phyloP scores from a whole-genome alignment of 1,140 invertebrate species.

The Phymastichus coffea region DNA sequence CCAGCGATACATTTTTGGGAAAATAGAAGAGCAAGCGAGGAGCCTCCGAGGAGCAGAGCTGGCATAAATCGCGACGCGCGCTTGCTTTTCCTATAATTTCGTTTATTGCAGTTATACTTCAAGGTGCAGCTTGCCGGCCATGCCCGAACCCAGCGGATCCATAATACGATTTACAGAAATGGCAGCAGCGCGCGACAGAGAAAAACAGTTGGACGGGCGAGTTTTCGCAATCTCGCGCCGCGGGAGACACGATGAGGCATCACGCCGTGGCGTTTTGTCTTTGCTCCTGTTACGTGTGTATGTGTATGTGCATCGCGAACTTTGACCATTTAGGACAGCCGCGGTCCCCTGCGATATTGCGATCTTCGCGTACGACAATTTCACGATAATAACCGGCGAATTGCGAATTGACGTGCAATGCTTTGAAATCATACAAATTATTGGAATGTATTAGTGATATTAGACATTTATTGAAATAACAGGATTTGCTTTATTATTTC shows the following conservation, averaged over 20 bases:
- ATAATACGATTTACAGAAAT: no score
- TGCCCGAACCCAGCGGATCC: no score
- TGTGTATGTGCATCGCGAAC: constrained; percentile 34
- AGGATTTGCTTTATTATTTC: no score
- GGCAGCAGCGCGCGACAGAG: constrained; percentile 49
- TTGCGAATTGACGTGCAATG: no score
- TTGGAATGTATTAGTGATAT: no score
- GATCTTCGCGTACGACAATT: not conserved
- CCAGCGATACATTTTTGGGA: not conserved
- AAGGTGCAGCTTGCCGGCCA: no score
- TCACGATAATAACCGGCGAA: not conserved
- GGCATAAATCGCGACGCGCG: constrained; percentile 36
- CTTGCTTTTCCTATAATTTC: constrained; percentile 40
- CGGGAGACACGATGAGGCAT: constrained; percentile 27
- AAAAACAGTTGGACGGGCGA: constrained; percentile 49
- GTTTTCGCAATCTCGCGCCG: constrained; percentile 49
- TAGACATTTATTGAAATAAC: no score
- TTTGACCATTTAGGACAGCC: constrained; percentile 45
- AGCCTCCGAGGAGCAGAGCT: no score
- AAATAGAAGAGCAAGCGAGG: constrained; percentile 22
- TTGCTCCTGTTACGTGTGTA: constrained; percentile 24
- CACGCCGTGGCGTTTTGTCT: not conserved
- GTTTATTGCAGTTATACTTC: constrained; percentile 45
- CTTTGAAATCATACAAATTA: no score
- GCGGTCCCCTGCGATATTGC: not conserved